Percentiles rank a stretch among this genome's conserved stretches.
Evolutionary conservation across 1,140 invertebrate species (phyloP).

Genomic region (Scaptomyza montana): DNA sequence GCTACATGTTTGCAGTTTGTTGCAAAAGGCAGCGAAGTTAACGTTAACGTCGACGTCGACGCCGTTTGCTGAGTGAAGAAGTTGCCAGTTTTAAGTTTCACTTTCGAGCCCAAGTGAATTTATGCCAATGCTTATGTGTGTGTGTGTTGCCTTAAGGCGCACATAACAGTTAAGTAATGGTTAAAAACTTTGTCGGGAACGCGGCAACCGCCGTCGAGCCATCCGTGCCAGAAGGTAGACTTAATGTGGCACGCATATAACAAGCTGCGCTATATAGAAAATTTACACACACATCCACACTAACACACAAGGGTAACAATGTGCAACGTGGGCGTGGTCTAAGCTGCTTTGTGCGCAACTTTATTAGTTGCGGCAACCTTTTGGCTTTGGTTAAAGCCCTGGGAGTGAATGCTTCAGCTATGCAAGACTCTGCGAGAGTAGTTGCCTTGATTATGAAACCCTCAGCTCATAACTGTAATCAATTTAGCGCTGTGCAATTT

Average conservation of each 20-base stretch:
- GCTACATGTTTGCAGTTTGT: slow-evolving; percentile 76
- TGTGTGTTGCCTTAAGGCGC: slow-evolving; percentile 66
- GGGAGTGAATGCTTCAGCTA: slow-evolving; percentile 28
- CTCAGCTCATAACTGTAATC: slow-evolving; percentile 55
- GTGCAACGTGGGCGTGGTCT: slow-evolving; percentile 68
- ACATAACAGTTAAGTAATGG: slow-evolving; percentile 81
- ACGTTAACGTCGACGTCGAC: slow-evolving; percentile 17
- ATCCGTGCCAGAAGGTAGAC: slow-evolving; percentile 37
- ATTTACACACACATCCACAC: slow-evolving; percentile 14
- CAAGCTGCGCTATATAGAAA: slow-evolving; percentile 40
- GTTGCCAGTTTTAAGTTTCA: slow-evolving; percentile 68
- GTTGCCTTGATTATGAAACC: slow-evolving; percentile 36
- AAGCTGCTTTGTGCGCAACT: slow-evolving; percentile 65
- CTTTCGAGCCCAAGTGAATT: slow-evolving; percentile 79
- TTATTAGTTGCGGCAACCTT: slow-evolving; percentile 71
- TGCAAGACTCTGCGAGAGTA: slow-evolving; percentile 24
- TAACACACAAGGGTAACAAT: slow-evolving; percentile 40
- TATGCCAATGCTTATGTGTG: slow-evolving; percentile 26
- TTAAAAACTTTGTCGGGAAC: slow-evolving; percentile 70
- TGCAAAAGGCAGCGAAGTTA: slow-evolving; percentile 55
- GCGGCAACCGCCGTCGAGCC: slow-evolving; percentile 37
- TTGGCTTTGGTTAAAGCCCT: slow-evolving; percentile 62
- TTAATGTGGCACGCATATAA: slow-evolving; percentile 50
- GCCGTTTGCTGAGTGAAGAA: slow-evolving; percentile 44
- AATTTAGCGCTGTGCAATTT: slow-evolving; percentile 61